Percentiles rank a stretch among this genome's conserved stretches.
These are phyloP conservation scores for Phylloscopus collybita DNA, from an alignment of 2,797 vertebrate genomes.

Conservation along the genomic window DNA sequence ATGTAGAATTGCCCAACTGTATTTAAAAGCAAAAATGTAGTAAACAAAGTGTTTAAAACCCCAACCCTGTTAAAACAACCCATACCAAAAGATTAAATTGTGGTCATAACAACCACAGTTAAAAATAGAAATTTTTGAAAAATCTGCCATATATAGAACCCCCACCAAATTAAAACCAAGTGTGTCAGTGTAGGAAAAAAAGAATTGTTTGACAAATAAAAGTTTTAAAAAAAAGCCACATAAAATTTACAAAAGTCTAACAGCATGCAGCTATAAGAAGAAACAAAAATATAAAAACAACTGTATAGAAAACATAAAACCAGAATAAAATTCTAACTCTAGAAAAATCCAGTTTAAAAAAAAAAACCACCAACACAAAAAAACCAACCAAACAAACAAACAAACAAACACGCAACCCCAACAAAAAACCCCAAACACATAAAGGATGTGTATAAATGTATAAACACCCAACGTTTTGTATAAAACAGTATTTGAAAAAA, in stretches of 20 bases:
- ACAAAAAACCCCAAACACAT: not conserved
- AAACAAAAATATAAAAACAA: not conserved
- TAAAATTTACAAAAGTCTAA: not conserved
- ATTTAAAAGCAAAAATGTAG: not conserved
- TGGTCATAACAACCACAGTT: not conserved
- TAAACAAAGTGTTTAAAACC: not conserved
- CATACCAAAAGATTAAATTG: not conserved
- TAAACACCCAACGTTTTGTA: rapidly evolving
- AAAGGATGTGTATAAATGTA: not conserved
- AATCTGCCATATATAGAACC: rapidly evolving
- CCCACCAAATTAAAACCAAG: not conserved
- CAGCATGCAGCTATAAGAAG: not conserved
- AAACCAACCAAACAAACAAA: no score
- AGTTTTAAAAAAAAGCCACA: not conserved
- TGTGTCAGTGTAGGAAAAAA: not conserved
- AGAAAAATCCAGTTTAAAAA: not conserved
- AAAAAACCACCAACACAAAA: no score
- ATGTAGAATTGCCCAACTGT: not conserved
- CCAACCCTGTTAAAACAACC: not conserved
- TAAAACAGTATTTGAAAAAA: not conserved
- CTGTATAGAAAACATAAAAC: not conserved
- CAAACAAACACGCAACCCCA: no score
- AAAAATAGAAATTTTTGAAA: not conserved
- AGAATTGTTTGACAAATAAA: not conserved
- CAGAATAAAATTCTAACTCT: not conserved